Conservation (phyloP, 1,140 invertebrate species). For the Drepana arcuata region DNA sequence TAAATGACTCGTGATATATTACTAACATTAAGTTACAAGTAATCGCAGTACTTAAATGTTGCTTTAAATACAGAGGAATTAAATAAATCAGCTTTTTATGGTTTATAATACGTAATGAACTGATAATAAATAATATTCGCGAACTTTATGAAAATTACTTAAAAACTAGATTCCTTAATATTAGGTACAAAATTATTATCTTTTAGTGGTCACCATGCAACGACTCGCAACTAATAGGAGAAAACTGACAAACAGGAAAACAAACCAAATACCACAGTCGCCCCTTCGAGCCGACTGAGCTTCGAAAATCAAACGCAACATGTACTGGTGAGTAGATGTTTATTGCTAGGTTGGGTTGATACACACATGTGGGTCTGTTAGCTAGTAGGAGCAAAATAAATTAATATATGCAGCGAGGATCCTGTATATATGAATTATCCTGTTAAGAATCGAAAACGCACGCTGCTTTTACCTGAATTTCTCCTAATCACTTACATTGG, state of each 20-base stretch:
- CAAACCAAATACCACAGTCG: too few species aligned
- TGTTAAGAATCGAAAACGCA: slow-evolving; percentile 43
- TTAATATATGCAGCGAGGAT: slow-evolving; percentile 31
- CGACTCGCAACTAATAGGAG: slow-evolving; percentile 40
- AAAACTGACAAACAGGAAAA: too few species aligned
- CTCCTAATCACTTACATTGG: slow-evolving; percentile 68
- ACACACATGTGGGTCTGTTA: slow-evolving; percentile 29
- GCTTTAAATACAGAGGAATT: slow-evolving; percentile 68
- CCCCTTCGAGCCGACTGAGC: too few species aligned
- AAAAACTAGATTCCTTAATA: slow-evolving; percentile 51
- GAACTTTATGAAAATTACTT: slow-evolving; percentile 65
- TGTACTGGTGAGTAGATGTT: too few species aligned
- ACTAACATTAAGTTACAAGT: slow-evolving; percentile 62
- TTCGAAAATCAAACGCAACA: too few species aligned
- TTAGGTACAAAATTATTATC: slow-evolving; percentile 70
- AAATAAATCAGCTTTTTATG: slow-evolving; percentile 66
- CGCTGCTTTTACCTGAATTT: slow-evolving; percentile 58
- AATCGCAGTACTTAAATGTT: slow-evolving; percentile 53
- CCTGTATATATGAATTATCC: too few species aligned
- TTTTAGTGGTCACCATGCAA: slow-evolving; percentile 54
- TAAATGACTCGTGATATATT: slow-evolving; percentile 67
- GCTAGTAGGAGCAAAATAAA: slow-evolving; percentile 47
- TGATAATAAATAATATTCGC: slow-evolving; percentile 69
- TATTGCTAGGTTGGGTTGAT: too few species aligned
- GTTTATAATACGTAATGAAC: slow-evolving; percentile 67